phyloP scores from a whole-genome alignment of 1,140 invertebrate genomes.

The Drosophila cardini region DNA sequence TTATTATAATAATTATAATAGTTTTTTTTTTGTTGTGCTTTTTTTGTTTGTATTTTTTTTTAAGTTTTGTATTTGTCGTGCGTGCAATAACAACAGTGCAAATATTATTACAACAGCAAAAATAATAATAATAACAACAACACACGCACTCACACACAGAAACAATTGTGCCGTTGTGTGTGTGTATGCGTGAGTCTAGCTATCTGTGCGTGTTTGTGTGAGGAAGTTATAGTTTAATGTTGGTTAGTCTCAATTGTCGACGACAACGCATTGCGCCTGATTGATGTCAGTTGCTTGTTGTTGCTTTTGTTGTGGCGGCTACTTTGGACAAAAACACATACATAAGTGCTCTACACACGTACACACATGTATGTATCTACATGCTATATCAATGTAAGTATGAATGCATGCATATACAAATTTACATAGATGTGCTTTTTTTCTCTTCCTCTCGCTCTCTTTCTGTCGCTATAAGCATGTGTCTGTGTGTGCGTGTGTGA shows the following conservation, averaged over 20 bases:
- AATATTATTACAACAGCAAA: conserved; percentile 28
- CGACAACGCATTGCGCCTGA: conserved; percentile 48
- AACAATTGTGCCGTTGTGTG: conserved; percentile 2
- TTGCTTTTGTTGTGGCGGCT: conserved; percentile 39
- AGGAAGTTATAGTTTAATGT: conserved; percentile 79
- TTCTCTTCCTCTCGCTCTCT: no score
- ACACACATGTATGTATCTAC: neutral
- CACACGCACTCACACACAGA: neutral
- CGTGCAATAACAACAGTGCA: conserved; percentile 42
- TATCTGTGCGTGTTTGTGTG: conserved; percentile 35
- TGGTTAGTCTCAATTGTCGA: conserved; percentile 76
- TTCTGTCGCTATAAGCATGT: neutral
- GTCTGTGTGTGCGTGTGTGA: conserved; percentile 11
- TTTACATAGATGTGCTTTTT: conserved; percentile 4
- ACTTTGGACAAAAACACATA: conserved; percentile 49
- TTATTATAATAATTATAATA: conserved; percentile 6
- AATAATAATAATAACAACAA: conserved; percentile 15
- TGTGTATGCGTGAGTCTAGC: conserved; percentile 19
- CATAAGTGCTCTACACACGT: conserved; percentile 9
- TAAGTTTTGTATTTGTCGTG: conserved; percentile 29
- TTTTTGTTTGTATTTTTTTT: conserved; percentile 5
- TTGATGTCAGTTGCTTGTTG: conserved; percentile 51
- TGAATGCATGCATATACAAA: conserved; percentile 18
- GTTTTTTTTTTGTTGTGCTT: conserved; percentile 2
- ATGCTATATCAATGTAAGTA: conserved; percentile 41